Evolutionary conservation across 2,888 invertebrate genomes (phyloP).

Genomic region (Mycalesis mineus): DNA sequence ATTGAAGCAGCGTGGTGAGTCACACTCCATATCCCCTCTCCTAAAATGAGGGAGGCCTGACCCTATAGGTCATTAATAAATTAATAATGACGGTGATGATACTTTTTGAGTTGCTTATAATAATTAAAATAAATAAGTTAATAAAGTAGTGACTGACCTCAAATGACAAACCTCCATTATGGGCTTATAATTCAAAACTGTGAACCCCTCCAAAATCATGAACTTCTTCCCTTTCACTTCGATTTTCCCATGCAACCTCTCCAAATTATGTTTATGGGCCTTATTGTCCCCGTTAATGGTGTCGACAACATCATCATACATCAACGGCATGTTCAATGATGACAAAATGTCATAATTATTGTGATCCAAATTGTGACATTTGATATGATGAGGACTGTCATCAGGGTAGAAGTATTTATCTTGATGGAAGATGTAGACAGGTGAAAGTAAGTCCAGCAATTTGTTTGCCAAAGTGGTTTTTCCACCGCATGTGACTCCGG

Average conservation of each 20-base stretch:
- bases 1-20: too few relatives aligned
- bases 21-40: too few relatives aligned
- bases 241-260: slow-evolving; percentile 24
- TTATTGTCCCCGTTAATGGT: slow-evolving; percentile 46
- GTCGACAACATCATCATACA: slow-evolving; percentile 79
- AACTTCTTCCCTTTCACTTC: slow-evolving; percentile 58
- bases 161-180: slow-evolving; percentile 82
- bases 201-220: slow-evolving; percentile 87
- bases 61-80: too few relatives aligned
- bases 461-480: slow-evolving; percentile 85
- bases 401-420: slow-evolving; percentile 86
- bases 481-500: slow-evolving; percentile 90
- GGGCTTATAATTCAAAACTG: slow-evolving; percentile 84
- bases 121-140: too few relatives aligned
- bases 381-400: slow-evolving; percentile 81
- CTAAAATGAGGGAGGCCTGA: too few relatives aligned
- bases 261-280: slow-evolving; percentile 29
- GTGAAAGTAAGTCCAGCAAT: slow-evolving; percentile 65
- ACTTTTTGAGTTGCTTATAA: too few relatives aligned
- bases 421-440: slow-evolving; percentile 81
- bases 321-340: slow-evolving; percentile 84
- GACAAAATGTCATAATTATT: slow-evolving; percentile 86
- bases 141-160: slow-evolving; percentile 49
- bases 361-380: slow-evolving; percentile 81
- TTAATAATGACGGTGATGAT: too few relatives aligned